Base-by-base conservation (phyloP, 2,888 invertebrate genomes). In the Drosophila birchii region DNA sequence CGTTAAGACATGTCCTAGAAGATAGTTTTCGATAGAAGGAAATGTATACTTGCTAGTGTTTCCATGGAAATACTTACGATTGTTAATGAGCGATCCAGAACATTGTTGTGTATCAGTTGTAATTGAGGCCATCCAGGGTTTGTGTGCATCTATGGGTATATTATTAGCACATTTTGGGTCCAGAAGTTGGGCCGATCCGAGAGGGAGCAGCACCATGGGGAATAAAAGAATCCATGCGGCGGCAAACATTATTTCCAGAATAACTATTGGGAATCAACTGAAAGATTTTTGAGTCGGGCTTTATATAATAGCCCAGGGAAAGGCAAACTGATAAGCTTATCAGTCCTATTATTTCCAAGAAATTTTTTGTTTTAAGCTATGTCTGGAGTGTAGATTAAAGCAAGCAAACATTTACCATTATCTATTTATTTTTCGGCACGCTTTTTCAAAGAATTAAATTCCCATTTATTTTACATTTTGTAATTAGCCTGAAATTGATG, bases 1-100 rank as follows among this genome's bases (percentile, higher is more conserved):
- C 12, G 57, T 57, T n/a, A 62, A 1, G 14, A 57, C 36, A 29
- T 38, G 44, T 12, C 20, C 62, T 62, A 18, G 3, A 58, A 32
- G 0, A 7, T 3, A 29, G 12, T 23, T 26, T n/a, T 26, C 8
- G 2, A 5, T 29, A 12, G 5, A 16, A 5, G 29, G 3, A 32
- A 29, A 29, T 26, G 12, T n/a, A 12, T 5, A 18, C 6, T 18
- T 49, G 23, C 23, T 3, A 23, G 23, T 23, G 23, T 23, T 23
- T 4, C 26, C 26, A 14, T 34, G 49, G 2, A 49, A 49, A 49
- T 49, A 49, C 49, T 20, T 14, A 49, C 49, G 32, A 34, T 49
- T 32, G 18, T 49, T 14, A 14, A 49, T 34, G 0, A 49, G 49
- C 7, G 49, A 5, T 8, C 49, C 49, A 49, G 18, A 8, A 16